Conservation (phyloP, 2,888 invertebrate species). For the Cybosia mesomella region DNA sequence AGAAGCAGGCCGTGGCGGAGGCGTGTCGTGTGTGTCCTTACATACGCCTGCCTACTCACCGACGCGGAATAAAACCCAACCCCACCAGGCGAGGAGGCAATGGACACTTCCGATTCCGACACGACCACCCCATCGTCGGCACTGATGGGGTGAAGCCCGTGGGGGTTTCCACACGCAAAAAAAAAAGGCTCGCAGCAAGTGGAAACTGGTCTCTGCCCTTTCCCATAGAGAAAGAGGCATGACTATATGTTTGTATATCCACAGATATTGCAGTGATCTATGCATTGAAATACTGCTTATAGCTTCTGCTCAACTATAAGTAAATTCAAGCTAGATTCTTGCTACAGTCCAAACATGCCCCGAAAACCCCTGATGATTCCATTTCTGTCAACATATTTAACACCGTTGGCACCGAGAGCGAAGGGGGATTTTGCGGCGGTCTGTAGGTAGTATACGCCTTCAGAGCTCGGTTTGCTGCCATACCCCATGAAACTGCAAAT, state of each 20-base stretch:
- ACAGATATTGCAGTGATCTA: neutral
- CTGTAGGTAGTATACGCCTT: slow-evolving; percentile 48
- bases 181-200: too few relatives aligned
- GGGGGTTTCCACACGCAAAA: too few relatives aligned
- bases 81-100: too few relatives aligned
- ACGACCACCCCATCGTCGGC: too few relatives aligned
- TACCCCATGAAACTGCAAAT: slow-evolving; percentile 50
- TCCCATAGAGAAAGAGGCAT: neutral
- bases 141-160: too few relatives aligned
- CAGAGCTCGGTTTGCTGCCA: slow-evolving; percentile 28
- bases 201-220: too few relatives aligned
- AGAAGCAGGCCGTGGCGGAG: too few relatives aligned
- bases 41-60: too few relatives aligned
- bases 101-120: too few relatives aligned
- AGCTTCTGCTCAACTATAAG: neutral
- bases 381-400: slow-evolving; percentile 35
- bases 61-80: too few relatives aligned
- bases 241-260: neutral
- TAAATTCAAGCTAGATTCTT: neutral
- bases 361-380: neutral
- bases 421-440: slow-evolving; percentile 40
- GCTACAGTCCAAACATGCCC: neutral
- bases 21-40: too few relatives aligned
- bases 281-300: neutral
- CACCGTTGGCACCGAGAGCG: slow-evolving; percentile 35